phyloP scores from a whole-genome alignment of 2,797 vertebrate species.

The Tragelaphus oryx region DNA sequence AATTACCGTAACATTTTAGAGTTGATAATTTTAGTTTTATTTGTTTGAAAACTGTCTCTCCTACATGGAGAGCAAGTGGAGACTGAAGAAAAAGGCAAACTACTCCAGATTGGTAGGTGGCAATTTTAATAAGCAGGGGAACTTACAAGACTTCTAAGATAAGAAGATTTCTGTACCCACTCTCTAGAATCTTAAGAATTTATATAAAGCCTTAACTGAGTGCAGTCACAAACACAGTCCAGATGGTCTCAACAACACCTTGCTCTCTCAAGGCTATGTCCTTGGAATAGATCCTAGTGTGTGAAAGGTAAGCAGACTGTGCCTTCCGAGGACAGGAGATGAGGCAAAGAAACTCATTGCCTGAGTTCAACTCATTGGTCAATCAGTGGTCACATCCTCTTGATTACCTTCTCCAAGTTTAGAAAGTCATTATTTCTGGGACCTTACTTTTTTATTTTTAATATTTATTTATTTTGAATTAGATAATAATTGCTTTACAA shows the following conservation, averaged over 20 bases:
- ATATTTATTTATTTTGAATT: background rate
- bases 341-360: background rate
- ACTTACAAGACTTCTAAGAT: background rate
- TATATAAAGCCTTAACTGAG: background rate
- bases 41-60: background rate
- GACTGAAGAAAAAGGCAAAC: background rate
- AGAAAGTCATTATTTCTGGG: background rate
- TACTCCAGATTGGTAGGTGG: background rate
- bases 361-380: background rate
- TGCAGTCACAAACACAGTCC: background rate
- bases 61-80: background rate
- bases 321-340: background rate
- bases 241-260: background rate
- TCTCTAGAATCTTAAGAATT: background rate
- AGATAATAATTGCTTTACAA: background rate
- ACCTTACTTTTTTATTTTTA: background rate
- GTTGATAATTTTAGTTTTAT: background rate
- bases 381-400: background rate
- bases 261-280: background rate
- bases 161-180: background rate
- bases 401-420: background rate
- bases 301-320: background rate
- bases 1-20: constrained; percentile 22
- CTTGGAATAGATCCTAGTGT: background rate
- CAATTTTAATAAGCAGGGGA: background rate